Base-by-base conservation (phyloP, 1,140 invertebrate species). In the Zaprionus ghesquierei region DNA sequence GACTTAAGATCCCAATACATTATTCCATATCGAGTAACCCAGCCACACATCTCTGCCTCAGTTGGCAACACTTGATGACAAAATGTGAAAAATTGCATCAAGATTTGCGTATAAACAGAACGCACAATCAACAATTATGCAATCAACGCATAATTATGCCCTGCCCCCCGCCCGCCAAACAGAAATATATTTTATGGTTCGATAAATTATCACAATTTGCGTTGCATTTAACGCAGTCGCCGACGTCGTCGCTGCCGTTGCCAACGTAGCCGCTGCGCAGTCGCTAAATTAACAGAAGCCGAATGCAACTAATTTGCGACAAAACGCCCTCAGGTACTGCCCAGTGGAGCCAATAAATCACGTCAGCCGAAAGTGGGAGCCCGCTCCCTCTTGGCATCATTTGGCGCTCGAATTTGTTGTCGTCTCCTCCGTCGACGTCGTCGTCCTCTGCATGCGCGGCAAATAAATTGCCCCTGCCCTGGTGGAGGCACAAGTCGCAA, bases 301-400 rank as follows among this genome's bases (percentile, higher is more conserved):
- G 84, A 89, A 89, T 89, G 84, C 84, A 89, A 84, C 84, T 89
- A 89, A 89, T 89, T 89, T 89, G 84, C 84, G 84, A 89, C 84
- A 89, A 89, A 89, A 89, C 84, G 84, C 84, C 84, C 84, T 84
- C 84, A 84, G 84, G 84, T 89, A 89, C 69, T 69, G 77, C 63
- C 29, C 84, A 65, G 62, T 69, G 68, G 64, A 70, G 75, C 82
- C 82, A 86, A 89, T 89, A 89, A 89, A 89, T 89, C 84, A 89
- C 84, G 84, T 89, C 84, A 89, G 74, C 60, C 79, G 49, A 78
- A 86, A 81, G 82, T 86, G 82, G 71, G 75, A 70, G 77, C 76
- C 29, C 22, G 63, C 69, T 15, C n/a, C 68, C 64, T 77, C 81
- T 86, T 62, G 82, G 68, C 82, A 89, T 86, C 82, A 86, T 86